These are phyloP conservation scores for Mycteria americana DNA, from an alignment of 2,797 vertebrate genomes.

Conservation along the genomic window DNA sequence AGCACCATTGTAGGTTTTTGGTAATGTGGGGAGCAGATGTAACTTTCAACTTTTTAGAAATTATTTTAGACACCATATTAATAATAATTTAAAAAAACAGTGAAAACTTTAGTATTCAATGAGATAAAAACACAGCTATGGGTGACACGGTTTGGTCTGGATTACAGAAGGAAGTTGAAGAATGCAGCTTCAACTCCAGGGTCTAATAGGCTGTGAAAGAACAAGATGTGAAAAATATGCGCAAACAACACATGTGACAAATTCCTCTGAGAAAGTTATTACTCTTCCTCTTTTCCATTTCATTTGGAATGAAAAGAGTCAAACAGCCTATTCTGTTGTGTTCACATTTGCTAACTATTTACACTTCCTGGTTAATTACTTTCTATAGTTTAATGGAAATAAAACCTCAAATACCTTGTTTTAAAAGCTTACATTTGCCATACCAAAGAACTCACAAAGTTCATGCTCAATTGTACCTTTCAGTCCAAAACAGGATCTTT, in stretches of 20 bases:
- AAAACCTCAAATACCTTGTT: neutral
- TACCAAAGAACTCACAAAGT: neutral
- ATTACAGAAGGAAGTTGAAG: constrained; percentile 10
- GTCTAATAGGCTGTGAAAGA: constrained; percentile 25
- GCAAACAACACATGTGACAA: neutral
- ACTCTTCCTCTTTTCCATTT: neutral
- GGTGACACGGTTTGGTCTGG: neutral
- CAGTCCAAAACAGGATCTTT: neutral
- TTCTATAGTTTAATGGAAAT: neutral
- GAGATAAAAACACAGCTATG: neutral
- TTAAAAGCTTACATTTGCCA: neutral
- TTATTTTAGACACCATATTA: neutral
- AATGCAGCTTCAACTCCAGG: neutral
- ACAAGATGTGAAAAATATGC: constrained; percentile 27
- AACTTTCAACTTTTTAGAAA: neutral
- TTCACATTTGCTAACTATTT: neutral
- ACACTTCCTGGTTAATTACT: neutral
- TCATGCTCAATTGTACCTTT: neutral
- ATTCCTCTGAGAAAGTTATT: constrained; percentile 2
- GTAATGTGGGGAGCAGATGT: neutral
- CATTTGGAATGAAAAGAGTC: neutral
- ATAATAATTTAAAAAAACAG: neutral
- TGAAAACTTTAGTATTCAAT: neutral
- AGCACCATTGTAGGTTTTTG: neutral
- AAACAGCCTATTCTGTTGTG: neutral